phyloP scores from a whole-genome alignment of 2,113 vertebrate species.

The Sitta europaea region DNA sequence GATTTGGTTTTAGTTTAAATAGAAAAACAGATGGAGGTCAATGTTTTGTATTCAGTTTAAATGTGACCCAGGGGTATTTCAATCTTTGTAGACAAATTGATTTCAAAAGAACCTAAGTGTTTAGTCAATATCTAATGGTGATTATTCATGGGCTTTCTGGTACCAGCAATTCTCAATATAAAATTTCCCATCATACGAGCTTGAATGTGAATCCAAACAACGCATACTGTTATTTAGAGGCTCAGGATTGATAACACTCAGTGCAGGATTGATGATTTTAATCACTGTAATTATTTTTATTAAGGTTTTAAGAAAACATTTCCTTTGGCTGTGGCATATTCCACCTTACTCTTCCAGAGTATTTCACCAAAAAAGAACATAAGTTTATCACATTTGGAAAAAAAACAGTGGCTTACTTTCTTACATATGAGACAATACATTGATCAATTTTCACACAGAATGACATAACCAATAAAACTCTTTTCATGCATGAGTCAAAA shows the following conservation, averaged over 20 bases:
- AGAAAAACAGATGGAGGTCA: not conserved
- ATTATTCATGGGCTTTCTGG: conserved; percentile 8
- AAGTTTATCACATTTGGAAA: not conserved
- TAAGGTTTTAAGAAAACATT: not conserved
- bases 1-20: not conserved
- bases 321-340: not conserved
- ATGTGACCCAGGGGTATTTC: not conserved
- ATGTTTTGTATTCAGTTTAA: not conserved
- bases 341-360: not conserved
- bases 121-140: not conserved
- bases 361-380: not conserved
- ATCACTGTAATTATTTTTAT: not conserved
- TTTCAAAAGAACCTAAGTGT: conserved; percentile 15
- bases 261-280: not conserved
- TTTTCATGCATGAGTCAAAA: not conserved
- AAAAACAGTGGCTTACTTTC: not conserved
- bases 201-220: not conserved
- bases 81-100: not conserved
- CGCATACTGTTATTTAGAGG: not conserved
- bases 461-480: not conserved
- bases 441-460: not conserved
- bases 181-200: not conserved
- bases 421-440: not conserved
- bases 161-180: not conserved
- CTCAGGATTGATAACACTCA: not conserved